phyloP scores from a whole-genome alignment of 2,797 vertebrate genomes.

The Cuculus canorus region DNA sequence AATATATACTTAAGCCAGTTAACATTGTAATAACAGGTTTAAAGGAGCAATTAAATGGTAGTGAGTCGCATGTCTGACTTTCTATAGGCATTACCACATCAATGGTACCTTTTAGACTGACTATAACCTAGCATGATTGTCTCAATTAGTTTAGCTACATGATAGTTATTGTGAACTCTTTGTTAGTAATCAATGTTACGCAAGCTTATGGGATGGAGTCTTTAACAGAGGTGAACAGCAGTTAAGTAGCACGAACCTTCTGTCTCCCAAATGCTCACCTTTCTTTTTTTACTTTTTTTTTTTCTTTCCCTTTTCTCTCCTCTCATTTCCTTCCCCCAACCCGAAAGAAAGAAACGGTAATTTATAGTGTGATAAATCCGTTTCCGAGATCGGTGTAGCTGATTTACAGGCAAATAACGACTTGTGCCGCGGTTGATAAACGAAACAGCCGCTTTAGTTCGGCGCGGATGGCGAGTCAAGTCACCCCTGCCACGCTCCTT shows the following conservation, averaged over 20 bases:
- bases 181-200: slow-evolving; percentile 73
- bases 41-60: slow-evolving; percentile 76
- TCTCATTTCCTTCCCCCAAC: not conserved
- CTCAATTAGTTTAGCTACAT: slow-evolving; percentile 71
- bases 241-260: not conserved
- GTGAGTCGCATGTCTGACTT: slow-evolving; percentile 71
- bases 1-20: slow-evolving; percentile 69
- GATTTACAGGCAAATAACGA: slow-evolving; percentile 10
- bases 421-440: not conserved
- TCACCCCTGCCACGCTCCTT: not conserved
- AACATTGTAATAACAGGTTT: slow-evolving; percentile 71
- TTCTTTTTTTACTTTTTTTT: not conserved
- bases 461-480: not conserved
- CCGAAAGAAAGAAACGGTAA: not conserved
- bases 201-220: slow-evolving; percentile 39
- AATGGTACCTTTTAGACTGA: slow-evolving; percentile 71
- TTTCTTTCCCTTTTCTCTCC: accelerated
- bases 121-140: slow-evolving; percentile 72
- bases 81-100: slow-evolving; percentile 71
- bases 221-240: slow-evolving; percentile 17
- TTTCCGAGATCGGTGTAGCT: slow-evolving; percentile 6
- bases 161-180: slow-evolving; percentile 71
- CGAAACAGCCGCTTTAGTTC: not conserved
- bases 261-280: not conserved
- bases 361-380: slow-evolving; percentile 46